phyloP scores from a whole-genome alignment of 92 coral and sea anemone genomes.

The Porites cylindrica region DNA sequence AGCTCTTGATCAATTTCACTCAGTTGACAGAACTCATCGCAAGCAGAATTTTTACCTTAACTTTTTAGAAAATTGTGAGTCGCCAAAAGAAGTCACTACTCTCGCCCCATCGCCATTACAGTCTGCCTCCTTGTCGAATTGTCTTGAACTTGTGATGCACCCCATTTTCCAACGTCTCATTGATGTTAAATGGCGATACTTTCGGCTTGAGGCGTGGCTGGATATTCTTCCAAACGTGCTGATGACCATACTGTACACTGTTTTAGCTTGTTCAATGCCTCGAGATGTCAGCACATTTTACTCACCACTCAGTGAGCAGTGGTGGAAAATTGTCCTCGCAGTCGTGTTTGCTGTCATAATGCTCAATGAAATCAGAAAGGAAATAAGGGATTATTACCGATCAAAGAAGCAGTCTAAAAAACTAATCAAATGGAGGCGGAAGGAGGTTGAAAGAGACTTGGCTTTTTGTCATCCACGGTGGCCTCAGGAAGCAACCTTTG shows the following conservation, averaged over 20 bases:
- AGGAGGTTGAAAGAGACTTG: conserved; percentile 73
- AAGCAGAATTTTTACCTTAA: conserved; percentile 80
- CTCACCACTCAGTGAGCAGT: conserved; percentile 64
- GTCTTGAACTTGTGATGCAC: conserved; percentile 80
- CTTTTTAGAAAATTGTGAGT: conserved; percentile 69
- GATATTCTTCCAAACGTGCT: conserved; percentile 75
- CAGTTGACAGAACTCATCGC: conserved; percentile 76
- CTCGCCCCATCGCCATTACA: conserved; percentile 81
- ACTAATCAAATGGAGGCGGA: conserved; percentile 73
- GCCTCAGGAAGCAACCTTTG: conserved; percentile 78
- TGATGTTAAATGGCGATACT: conserved; percentile 84
- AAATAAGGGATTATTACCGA: conserved; percentile 73
- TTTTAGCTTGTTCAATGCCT: conserved; percentile 74
- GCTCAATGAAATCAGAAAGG: conserved; percentile 80
- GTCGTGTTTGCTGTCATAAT: conserved; percentile 69
- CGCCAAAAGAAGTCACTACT: conserved; percentile 31
- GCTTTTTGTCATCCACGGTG: conserved; percentile 87
- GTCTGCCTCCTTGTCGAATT: conserved; percentile 74
- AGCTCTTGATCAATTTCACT: conserved; percentile 88
- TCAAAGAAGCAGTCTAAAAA: conserved; percentile 62
- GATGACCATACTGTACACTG: conserved; percentile 75
- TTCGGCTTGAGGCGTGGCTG: conserved; percentile 74
- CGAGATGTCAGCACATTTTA: conserved; percentile 70
- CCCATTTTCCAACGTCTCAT: conserved; percentile 82
- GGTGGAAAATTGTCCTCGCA: conserved; percentile 84